Conservation (phyloP, 2,113 vertebrate species). For the Hippocampus mohnikei region DNA sequence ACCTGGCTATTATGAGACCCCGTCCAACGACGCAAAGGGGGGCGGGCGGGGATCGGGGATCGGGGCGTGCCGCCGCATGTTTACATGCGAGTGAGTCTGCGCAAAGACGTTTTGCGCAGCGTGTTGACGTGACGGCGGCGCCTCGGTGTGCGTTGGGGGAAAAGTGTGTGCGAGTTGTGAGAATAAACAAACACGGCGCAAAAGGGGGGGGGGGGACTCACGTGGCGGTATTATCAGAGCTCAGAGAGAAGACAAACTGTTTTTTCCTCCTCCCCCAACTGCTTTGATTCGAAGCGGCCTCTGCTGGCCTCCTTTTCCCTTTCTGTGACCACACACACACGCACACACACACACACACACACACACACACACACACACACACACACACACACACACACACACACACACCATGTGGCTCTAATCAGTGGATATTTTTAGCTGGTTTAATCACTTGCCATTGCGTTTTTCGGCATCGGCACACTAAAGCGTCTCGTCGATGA, state of each 20-base stretch:
- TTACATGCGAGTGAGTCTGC: constrained; percentile 56
- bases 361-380: constrained; percentile 43
- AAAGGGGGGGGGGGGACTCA: constrained; percentile 62
- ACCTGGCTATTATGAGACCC: constrained; percentile 65
- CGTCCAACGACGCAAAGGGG: constrained; percentile 25
- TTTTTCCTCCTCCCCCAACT: constrained; percentile 49
- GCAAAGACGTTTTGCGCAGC: constrained; percentile 28
- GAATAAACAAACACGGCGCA: constrained; percentile 74
- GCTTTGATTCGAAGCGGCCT: constrained; percentile 64
- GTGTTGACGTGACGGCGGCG: constrained; percentile 23
- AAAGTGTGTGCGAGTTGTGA: constrained; percentile 70
- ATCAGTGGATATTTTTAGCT: constrained; percentile 76
- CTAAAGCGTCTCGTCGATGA: constrained; percentile 18
- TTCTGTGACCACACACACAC: constrained; percentile 39
- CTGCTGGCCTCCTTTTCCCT: constrained; percentile 39
- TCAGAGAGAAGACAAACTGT: constrained; percentile 74
- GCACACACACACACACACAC: constrained; percentile 24
- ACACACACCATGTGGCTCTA: constrained; percentile 72
- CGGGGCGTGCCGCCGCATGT: constrained; percentile 54
- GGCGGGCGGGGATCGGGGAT: constrained; percentile 1
- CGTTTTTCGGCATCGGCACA: constrained; percentile 33
- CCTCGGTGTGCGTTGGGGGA: constrained; percentile 41
- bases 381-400: constrained; percentile 17
- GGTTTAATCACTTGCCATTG: constrained; percentile 67
- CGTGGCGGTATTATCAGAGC: constrained; percentile 75